These are phyloP conservation scores for Mormyrus hasselquistii DNA, from an alignment of 2,797 vertebrate genomes.

Conservation along the genomic window DNA sequence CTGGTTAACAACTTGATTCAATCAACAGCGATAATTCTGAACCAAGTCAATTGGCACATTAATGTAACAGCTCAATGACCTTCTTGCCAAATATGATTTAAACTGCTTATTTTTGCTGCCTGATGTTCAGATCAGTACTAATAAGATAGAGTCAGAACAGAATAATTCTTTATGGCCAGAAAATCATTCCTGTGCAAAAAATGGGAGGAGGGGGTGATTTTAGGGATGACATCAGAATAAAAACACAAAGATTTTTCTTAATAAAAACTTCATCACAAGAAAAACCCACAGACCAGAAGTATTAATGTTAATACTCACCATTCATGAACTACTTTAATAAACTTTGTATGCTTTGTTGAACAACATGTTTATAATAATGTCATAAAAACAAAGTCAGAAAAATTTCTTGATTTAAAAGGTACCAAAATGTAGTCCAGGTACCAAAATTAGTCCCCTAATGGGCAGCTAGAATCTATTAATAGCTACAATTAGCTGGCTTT, in stretches of 20 bases:
- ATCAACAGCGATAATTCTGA: not conserved
- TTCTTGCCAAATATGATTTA: not conserved
- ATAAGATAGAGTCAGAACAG: not conserved
- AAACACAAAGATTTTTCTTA: not conserved
- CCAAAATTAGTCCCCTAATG: not conserved
- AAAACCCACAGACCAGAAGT: too few species aligned
- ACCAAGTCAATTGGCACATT: not conserved
- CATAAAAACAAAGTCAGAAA: not conserved
- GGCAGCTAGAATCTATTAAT: not conserved
- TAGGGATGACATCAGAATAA: not conserved
- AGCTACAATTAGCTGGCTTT: not conserved
- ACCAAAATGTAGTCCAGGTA: not conserved
- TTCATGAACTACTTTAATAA: not conserved
- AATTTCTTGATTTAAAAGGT: not conserved
- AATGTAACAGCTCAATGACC: not conserved
- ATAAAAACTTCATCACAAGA: not conserved
- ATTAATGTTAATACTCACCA: not conserved
- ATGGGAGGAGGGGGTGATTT: not conserved
- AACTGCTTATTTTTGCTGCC: slow-evolving; percentile 2
- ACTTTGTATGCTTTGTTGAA: not conserved
- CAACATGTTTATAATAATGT: not conserved
- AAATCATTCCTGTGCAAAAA: not conserved
- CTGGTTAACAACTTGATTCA: not conserved
- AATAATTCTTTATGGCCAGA: not conserved
- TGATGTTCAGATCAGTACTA: not conserved